Evolutionary conservation across 1,140 invertebrate genomes (phyloP), one percentile per base, ranked within the genome.

Genomic region (Homarus americanus): DNA sequence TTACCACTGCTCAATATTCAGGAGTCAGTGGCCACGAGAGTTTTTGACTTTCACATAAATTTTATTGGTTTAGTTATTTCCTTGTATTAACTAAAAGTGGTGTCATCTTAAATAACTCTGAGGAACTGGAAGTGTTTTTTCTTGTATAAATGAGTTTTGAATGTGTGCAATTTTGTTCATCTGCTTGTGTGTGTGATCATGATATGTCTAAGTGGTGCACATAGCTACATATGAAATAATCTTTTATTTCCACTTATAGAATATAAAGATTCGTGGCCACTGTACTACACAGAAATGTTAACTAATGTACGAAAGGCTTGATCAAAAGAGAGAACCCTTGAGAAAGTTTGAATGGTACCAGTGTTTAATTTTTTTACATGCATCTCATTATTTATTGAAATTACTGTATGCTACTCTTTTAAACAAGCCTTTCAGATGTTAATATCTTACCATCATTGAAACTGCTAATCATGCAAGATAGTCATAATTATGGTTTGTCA

Each of bases 1-100:
- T 88, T 88, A 88, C 58, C 53, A 38, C 76, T 88, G 86, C 86
- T 88, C 76, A 88, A 44, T 66, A n/a, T 88, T 88, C 86, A 88
- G 15, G 53, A n/a, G n/a, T 44, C 58, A 58, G 75, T 79, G 58
- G 86, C 78, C 32, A 69, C 24, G 24, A 32, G 63, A 28, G n/a
- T 69, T 69, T 5, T 24, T 12, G 3, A 7, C n/a, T 32, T 69
- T 69, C 28, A 32, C 24, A 7, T 1, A 7, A 69, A 28, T 15
- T 69, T 28, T 69, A 69, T 28, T 63, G 79, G 20, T 63, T 36
- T 28, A 34, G 15, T 32, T 34, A 17, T 63, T 82, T 5, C 73
- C 9, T 76, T 34, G 7, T 7, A 12, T 73, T 38, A 24, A 24
- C 3, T n/a, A 40, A 24, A 24, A 76, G 5, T 40, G n/a, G 2